Base-by-base conservation (phyloP, 2,888 invertebrate species). In the Acanthosoma haemorrhoidale region DNA sequence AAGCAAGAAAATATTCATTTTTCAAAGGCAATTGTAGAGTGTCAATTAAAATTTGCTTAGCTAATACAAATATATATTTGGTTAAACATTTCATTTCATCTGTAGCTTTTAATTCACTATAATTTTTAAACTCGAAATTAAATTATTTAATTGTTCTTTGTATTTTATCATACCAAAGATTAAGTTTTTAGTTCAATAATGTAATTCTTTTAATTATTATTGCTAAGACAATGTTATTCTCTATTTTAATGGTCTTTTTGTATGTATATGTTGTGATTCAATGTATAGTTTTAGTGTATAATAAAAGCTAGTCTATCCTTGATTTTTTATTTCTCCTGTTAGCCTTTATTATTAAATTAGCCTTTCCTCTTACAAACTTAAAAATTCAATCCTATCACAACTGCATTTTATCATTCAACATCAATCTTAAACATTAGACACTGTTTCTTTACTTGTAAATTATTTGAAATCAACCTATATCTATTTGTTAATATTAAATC, bases 261-360 rank as follows among this genome's bases (percentile, higher is more conserved):
- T 64, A 64, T 29, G 32, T 67, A 51, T 51, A 57, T 51, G 18
- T 34, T 32, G 32, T 67, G 51, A 34, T 32, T 63, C 11, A 39
- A 13, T 64, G 41, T 51, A 57, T 32, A 67, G 51, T 67, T n/a
- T n/a, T 16, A 39, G 16, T 64, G 41, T 51, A 57, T 32, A 67
- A 67, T 67, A 67, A 51, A 67, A 36, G 36, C 67, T 67, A 67
- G 67, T 67, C 67, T 67, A 29, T 67, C 29, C 18, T 4, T 32
- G 9, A 8, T 32, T 32, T 59, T 32, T 59, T 59, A 4, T 59
- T 9, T 59, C n/a, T 59, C 29, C 31, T n/a, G n/a, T n/a, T n/a
- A n/a, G n/a, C n/a, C n/a, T n/a, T n/a, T n/a, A n/a, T n/a, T n/a
- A n/a, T n/a, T n/a, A n/a, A n/a, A n/a, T n/a, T n/a, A n/a, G n/a